phyloP scores from a whole-genome alignment of 2,113 vertebrate species.

The Aegithalos caudatus region DNA sequence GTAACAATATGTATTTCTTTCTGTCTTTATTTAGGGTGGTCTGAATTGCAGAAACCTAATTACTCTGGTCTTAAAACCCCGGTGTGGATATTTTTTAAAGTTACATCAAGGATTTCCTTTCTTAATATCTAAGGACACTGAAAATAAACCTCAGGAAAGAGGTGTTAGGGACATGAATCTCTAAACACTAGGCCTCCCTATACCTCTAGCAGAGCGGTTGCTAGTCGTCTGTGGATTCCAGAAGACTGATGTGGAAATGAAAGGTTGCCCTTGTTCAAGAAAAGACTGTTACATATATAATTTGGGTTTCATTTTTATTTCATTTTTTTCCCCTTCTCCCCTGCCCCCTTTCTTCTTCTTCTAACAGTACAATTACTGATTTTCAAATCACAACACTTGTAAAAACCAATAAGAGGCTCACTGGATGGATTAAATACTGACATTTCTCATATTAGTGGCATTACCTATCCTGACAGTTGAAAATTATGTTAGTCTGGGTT shows the following conservation, averaged over 20 bases:
- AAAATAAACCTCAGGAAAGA: not conserved
- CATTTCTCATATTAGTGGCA: not conserved
- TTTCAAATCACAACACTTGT: not conserved
- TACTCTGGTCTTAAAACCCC: not conserved
- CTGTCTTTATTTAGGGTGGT: not conserved
- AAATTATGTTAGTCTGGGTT: not conserved
- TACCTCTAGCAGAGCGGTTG: not conserved
- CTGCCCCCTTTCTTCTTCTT: not conserved
- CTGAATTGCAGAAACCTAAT: not conserved
- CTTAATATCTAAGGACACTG: not conserved
- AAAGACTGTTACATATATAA: not conserved
- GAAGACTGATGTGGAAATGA: not conserved
- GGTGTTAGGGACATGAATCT: not conserved
- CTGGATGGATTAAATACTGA: not conserved
- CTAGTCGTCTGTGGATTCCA: not conserved
- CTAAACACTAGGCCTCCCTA: not conserved
- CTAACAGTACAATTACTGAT: not conserved
- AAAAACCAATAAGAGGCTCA: not conserved
- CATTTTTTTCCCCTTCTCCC: no score
- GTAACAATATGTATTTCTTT: not conserved
- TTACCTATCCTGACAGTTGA: not conserved
- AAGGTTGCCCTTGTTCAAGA: not conserved
- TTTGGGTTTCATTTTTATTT: not conserved
- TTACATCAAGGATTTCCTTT: not conserved
- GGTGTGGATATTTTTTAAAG: not conserved